Percentiles rank a stretch among this genome's conserved stretches.
phyloP scores from a whole-genome alignment of 2,888 invertebrate genomes.

The Meghimatium bilineatum region DNA sequence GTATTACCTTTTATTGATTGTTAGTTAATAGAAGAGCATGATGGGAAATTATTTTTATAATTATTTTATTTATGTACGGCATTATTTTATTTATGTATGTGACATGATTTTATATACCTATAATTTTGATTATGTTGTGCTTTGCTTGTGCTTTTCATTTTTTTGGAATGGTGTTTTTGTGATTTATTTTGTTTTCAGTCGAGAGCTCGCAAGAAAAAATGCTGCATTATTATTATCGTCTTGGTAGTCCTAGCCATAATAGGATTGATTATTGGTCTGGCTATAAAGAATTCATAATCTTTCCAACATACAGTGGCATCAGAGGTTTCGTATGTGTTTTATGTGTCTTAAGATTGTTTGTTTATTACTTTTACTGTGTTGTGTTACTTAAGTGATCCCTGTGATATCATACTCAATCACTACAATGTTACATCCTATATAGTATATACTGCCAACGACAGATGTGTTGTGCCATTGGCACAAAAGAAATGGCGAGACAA shows the following conservation, averaged over 20 bases:
- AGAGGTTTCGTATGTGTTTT: not conserved
- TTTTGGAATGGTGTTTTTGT: not conserved
- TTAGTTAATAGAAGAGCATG: too few relatives aligned
- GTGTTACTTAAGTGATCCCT: too few relatives aligned
- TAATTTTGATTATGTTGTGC: not conserved
- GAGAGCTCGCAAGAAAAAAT: conserved; percentile 92
- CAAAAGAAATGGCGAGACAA: too few relatives aligned
- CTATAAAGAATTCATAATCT: conserved; percentile 51
- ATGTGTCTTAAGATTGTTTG: not conserved
- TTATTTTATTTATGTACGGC: too few relatives aligned
- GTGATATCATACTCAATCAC: too few relatives aligned
- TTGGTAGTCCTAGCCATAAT: conserved; percentile 83
- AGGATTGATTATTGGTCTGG: conserved; percentile 64
- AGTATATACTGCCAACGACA: too few relatives aligned
- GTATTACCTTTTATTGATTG: too few relatives aligned
- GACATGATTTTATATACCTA: not conserved
- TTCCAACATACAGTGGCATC: not conserved
- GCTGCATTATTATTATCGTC: conserved; percentile 82
- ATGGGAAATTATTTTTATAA: too few relatives aligned
- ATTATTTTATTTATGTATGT: too few relatives aligned
- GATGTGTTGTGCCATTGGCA: too few relatives aligned
- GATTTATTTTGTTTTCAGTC: conserved; percentile 80
- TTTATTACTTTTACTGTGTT: not conserved
- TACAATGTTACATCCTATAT: too few relatives aligned
- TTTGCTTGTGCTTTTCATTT: not conserved